A percentile compares a stretch with the other conserved stretches of the same genome.
Evolutionary conservation across 2,113 vertebrate species (phyloP).

Genomic region (Trematocara marginatum): DNA sequence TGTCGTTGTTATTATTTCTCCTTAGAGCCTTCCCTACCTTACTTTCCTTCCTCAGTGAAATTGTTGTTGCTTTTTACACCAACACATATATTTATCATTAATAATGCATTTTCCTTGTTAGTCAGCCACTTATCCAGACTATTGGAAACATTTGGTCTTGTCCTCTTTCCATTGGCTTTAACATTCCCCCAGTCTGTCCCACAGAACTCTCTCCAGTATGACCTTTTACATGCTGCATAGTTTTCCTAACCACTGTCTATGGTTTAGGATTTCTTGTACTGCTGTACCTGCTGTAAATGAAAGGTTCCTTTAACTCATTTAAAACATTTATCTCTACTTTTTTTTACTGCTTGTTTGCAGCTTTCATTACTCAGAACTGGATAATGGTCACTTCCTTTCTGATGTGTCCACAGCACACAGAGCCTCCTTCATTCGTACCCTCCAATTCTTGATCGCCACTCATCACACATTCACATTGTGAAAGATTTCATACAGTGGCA

Average conservation of each 20-base stretch:
- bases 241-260: not conserved
- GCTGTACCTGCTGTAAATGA: not conserved
- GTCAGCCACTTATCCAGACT: not conserved
- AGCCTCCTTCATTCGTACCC: not conserved
- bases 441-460: not conserved
- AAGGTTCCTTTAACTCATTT: not conserved
- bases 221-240: not conserved
- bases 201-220: not conserved
- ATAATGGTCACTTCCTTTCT: not conserved
- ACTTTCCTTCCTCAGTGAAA: not conserved
- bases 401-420: not conserved
- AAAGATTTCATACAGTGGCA: not conserved
- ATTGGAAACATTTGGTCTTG: not conserved
- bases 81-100: not conserved
- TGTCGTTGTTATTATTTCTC: not conserved
- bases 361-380: not conserved
- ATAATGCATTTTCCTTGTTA: not conserved
- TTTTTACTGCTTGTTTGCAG: not conserved
- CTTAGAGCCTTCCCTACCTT: not conserved
- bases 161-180: not conserved
- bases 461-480: not conserved
- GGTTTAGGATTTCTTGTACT: not conserved
- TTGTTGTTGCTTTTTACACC: not conserved
- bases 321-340: not conserved
- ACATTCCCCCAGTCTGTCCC: not conserved